Evolutionary conservation across 2,888 invertebrate species (phyloP).

Genomic region (Drosophila tanythrix): DNA sequence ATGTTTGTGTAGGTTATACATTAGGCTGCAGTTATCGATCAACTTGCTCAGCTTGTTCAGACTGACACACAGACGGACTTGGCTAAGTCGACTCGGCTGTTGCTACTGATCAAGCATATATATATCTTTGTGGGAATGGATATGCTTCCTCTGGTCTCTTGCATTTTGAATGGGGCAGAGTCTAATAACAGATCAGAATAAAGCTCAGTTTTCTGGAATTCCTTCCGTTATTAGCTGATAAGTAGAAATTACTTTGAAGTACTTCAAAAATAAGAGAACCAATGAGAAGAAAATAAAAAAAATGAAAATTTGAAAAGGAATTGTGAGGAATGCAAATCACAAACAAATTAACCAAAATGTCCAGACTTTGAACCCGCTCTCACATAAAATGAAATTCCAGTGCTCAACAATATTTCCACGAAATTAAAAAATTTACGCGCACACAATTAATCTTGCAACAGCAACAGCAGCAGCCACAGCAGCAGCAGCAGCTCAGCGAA

Average conservation of each 20-base stretch:
- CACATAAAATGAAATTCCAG: conserved; percentile 67
- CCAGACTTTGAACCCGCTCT: conserved; percentile 18
- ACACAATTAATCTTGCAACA: conserved; percentile 73
- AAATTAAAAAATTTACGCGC: conserved; percentile 81
- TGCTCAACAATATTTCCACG: conserved; percentile 75
- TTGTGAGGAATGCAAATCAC: conserved; percentile 58
- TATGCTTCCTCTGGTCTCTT: fast-evolving
- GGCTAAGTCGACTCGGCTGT: background rate
- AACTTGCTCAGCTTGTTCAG: too few relatives aligned
- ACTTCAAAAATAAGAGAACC: conserved; percentile 1
- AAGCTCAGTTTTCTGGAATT: background rate
- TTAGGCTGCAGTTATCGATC: background rate
- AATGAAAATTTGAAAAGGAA: background rate
- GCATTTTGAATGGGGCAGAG: background rate
- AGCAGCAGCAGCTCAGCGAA: conserved; percentile 24
- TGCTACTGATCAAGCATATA: background rate
- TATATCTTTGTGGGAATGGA: background rate
- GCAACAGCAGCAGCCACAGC: background rate
- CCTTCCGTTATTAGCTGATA: background rate
- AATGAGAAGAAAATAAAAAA: background rate
- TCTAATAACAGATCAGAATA: background rate
- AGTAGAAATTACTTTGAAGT: conserved; percentile 19
- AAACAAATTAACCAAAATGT: conserved; percentile 59
- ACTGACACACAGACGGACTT: background rate
- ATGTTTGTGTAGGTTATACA: background rate